Conservation (phyloP, 2,113 vertebrate genomes). For the Hippocampus abdominalis region DNA sequence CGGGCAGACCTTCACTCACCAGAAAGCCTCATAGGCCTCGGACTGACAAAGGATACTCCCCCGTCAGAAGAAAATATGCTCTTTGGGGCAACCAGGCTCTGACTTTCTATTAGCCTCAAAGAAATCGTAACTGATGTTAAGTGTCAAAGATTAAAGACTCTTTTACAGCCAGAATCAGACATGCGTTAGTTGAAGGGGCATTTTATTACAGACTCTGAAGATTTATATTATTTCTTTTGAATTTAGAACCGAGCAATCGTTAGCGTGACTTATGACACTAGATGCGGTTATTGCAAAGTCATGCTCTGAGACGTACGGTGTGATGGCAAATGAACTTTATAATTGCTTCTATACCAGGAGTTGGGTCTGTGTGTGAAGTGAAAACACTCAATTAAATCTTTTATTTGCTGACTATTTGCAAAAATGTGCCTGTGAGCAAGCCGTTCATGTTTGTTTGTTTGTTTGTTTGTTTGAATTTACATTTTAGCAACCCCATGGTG, state of each 20-base stretch:
- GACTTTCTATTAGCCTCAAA: slow-evolving; percentile 30
- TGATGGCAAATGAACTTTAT: too few species aligned
- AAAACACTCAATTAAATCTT: too few species aligned
- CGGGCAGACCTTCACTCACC: slow-evolving; percentile 37
- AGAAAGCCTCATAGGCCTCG: slow-evolving; percentile 20
- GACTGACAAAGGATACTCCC: slow-evolving; percentile 21
- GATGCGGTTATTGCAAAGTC: background rate
- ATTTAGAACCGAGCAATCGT: background rate
- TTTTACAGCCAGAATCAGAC: background rate
- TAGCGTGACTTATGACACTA: background rate
- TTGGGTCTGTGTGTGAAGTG: too few species aligned
- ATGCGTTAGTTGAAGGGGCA: background rate
- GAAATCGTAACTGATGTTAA: slow-evolving; percentile 5
- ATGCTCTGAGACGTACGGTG: background rate
- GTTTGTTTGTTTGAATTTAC: too few species aligned
- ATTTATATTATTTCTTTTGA: background rate
- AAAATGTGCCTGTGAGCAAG: too few species aligned
- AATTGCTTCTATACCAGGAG: too few species aligned
- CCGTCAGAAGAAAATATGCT: slow-evolving; percentile 37
- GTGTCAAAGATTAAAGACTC: slow-evolving; percentile 15
- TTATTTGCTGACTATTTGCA: too few species aligned
- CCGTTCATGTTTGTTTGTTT: too few species aligned
- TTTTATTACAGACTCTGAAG: background rate
- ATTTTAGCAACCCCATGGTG: too few species aligned
- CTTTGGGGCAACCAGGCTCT: slow-evolving; percentile 48